Base-by-base conservation (phyloP, 2,888 invertebrate genomes). In the Sepioteuthis lessoniana region DNA sequence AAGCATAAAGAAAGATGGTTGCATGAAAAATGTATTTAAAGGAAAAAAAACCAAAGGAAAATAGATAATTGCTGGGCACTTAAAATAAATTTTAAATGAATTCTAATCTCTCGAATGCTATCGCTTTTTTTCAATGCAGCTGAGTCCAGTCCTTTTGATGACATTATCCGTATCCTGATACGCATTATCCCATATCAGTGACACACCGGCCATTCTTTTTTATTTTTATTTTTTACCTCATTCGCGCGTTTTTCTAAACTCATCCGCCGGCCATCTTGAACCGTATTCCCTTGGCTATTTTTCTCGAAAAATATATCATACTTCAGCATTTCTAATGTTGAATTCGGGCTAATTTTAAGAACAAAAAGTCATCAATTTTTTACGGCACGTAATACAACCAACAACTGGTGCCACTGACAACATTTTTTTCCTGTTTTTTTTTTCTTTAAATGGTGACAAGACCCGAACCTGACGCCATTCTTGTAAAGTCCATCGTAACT, bases 221-320 rank as follows among this genome's bases (percentile, higher is more conserved):
- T 76, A 1, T 60, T 60, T 60, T 76, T n/a, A n/a, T 76, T n/a
- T n/a, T 76, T 76, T 35, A n/a, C 4, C 31, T 60, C 76, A 76
- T n/a, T n/a, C 76, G 16, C 13, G n/a, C 76, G 76, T 76, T 76
- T 16, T 19, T 16, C 13, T 76, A n/a, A n/a, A n/a, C 76, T 76
- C 76, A 76, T 16, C 19, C n/a, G n/a, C 10, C 76, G n/a, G 76
- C 76, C 76, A 76, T 76, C n/a, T 76, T 76, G n/a, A 76, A n/a
- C 76, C n/a, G n/a, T n/a, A n/a, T 76, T n/a, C 76, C 76, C 76
- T n/a, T n/a, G 76, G 76, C 76, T 76, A 76, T 76, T 76, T 76
- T n/a, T 16, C n/a, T 16, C 4, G 42, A 19, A 13, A n/a, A n/a
- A 10, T 25, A 76, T 76, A 76, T 76, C 76, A 13, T 76, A 76